Base-by-base conservation (phyloP, 2,888 invertebrate species). In the Phyllotreta cruciferae region DNA sequence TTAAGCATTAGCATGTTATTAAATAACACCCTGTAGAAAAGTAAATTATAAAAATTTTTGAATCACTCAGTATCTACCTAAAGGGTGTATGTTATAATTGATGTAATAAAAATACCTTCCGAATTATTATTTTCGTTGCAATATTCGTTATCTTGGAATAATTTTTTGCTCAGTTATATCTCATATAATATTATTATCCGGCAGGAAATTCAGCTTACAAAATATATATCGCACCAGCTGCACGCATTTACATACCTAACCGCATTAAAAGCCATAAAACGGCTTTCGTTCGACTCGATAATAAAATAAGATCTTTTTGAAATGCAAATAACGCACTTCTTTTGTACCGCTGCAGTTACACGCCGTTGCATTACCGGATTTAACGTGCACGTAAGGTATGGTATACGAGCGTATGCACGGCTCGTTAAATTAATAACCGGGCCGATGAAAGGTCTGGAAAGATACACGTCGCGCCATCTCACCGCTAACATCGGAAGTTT, bases 401-500 rank as follows among this genome's bases (percentile, higher is more conserved):
- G 10, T 35, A 24, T 24, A 24, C 24, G 24, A 24, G 24, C 24
- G 24, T 3, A n/a, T n/a, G n/a, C n/a, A 6, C 34, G 24, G 44
- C 36, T 35, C 11, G 8, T 34, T 24, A 9, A 24, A 24, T 24
- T 24, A 24, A 24, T 24, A 24, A 24, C 24, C 24, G 47, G 24
- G 9, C 7, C n/a, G n/a, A n/a, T 6, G 13, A 56, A 56, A 56
- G 47, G 14, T 39, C n/a, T 34, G 34, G n/a, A 57, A 9, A 39
- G 57, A n/a, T 50, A 56, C 66, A 56, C 34, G 60, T 56, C 37
- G 63, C 72, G 73, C 75, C 77, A 74, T 71, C 77, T 76, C 56
- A 71, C 45, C 53, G 39, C 54, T 53, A 50, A 62, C 63, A 60
- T 62, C 55, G 53, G 67, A 75, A 73, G 63, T 65, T 14, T 56